These are phyloP conservation scores for Drosophila jambulina DNA, from an alignment of 1,140 invertebrate genomes.

Conservation along the genomic window DNA sequence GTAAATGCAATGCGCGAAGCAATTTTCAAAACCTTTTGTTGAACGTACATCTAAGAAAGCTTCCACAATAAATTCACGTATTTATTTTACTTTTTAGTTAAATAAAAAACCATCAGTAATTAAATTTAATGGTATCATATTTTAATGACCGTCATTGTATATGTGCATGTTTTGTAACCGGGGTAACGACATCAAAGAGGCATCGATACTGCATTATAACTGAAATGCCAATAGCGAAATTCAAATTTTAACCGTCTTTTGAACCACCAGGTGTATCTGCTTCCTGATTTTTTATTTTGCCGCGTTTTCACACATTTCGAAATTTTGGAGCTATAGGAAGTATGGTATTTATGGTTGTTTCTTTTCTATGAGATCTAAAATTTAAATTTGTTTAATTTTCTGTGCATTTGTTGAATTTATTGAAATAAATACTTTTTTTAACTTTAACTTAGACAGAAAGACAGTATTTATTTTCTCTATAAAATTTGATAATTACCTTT, in stretches of 20 bases:
- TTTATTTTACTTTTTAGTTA: not conserved
- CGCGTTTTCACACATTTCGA: constrained; percentile 5
- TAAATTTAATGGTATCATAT: not conserved
- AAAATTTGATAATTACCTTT: not conserved
- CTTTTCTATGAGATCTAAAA: not conserved
- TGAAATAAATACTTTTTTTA: not conserved
- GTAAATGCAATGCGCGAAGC: too few species aligned
- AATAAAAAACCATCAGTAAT: not conserved
- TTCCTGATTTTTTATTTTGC: constrained; percentile 1
- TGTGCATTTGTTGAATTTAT: not conserved
- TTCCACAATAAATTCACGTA: not conserved
- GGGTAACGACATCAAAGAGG: constrained; percentile 23
- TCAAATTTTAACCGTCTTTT: constrained; percentile 7
- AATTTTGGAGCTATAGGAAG: constrained; percentile 1
- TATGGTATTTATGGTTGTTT: not conserved
- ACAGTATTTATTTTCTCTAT: not conserved
- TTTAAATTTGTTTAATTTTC: not conserved
- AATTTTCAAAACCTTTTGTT: not conserved
- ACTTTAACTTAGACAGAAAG: not conserved
- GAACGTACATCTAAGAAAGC: not conserved
- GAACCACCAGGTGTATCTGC: constrained; percentile 11
- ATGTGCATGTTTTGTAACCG: constrained; percentile 14
- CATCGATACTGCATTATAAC: constrained; percentile 32
- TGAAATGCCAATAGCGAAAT: constrained; percentile 43
- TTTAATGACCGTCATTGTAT: not conserved